Percentiles rank a stretch among this genome's conserved stretches.
Conservation (phyloP, 2,113 vertebrate genomes). For the Taxidea taxus region DNA sequence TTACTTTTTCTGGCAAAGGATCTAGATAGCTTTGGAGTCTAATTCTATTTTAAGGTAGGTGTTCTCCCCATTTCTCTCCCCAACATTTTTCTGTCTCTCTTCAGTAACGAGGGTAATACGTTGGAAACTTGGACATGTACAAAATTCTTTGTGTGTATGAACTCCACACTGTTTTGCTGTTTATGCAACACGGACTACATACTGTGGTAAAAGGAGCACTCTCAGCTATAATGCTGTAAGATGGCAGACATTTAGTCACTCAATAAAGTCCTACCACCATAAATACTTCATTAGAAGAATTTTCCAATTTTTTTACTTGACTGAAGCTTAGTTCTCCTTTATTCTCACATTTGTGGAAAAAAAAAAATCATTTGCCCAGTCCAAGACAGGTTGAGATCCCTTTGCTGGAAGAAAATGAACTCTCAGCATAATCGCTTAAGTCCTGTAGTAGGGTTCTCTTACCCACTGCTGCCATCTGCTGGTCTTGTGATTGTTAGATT, state of each 20-base stretch:
- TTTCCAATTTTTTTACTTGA: background rate
- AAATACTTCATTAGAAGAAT: background rate
- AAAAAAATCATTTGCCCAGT: background rate
- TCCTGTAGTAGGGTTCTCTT: background rate
- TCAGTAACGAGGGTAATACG: background rate
- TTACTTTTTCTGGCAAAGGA: slow-evolving; percentile 19
- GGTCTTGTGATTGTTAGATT: slow-evolving; percentile 73
- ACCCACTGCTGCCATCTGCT: slow-evolving; percentile 76
- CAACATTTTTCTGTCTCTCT: background rate
- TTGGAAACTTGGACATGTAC: background rate
- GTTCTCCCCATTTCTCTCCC: background rate
- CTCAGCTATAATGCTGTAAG: background rate
- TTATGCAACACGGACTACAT: background rate
- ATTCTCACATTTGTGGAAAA: background rate
- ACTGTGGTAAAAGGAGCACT: background rate
- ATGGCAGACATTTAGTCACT: background rate
- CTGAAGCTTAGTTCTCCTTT: background rate
- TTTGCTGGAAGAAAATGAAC: background rate
- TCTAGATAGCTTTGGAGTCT: background rate
- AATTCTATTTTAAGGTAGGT: background rate
- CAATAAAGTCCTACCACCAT: background rate
- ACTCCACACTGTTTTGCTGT: background rate
- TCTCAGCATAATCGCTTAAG: background rate
- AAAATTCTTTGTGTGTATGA: background rate
- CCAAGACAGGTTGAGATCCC: background rate